Percentiles rank a stretch among this genome's conserved stretches.
Conservation (phyloP, 2,797 vertebrate species). For the Labeo calbasu region DNA sequence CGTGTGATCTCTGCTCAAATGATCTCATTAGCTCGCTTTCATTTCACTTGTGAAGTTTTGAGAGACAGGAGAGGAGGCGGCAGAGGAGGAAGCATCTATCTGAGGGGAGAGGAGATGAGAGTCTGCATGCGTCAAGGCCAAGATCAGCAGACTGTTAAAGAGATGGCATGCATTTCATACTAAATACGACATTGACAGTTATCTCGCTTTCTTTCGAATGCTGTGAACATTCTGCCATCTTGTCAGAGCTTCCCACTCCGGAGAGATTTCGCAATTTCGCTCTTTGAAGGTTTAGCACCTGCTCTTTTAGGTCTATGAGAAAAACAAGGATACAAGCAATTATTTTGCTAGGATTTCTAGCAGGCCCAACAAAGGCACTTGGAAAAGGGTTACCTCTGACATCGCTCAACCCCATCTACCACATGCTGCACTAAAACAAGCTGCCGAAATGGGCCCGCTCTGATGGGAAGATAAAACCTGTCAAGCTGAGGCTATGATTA, state of each 20-base stretch:
- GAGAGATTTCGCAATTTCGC: not conserved
- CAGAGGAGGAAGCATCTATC: conserved; percentile 31
- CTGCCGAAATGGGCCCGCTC: not conserved
- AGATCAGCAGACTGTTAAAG: conserved; percentile 65
- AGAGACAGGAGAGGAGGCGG: conserved; percentile 24
- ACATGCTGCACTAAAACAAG: conserved; percentile 41
- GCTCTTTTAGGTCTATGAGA: conserved; percentile 8
- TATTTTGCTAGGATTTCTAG: not conserved
- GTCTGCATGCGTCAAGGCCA: conserved; percentile 54
- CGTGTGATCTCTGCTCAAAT: conserved; percentile 67
- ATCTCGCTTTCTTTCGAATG: conserved; percentile 33
- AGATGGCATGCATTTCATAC: conserved; percentile 68
- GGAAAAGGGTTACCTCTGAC: conserved; percentile 10
- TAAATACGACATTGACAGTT: conserved; percentile 61
- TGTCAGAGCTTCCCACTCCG: conserved; percentile 31
- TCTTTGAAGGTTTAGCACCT: conserved; percentile 38
- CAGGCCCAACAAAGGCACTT: conserved; percentile 2
- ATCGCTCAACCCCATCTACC: not conserved
- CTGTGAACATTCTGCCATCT: conserved; percentile 36
- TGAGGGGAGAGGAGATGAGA: conserved; percentile 58
- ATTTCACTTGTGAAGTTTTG: conserved; percentile 59
- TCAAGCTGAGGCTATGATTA: conserved; percentile 54
- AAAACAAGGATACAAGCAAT: conserved; percentile 2
- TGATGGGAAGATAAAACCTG: conserved; percentile 47
- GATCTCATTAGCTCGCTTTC: conserved; percentile 68